A percentile compares a stretch with the other conserved stretches of the same genome.
These are phyloP conservation scores for Falcunculus frontatus DNA, from an alignment of 2,113 vertebrate genomes.

Conservation along the genomic window DNA sequence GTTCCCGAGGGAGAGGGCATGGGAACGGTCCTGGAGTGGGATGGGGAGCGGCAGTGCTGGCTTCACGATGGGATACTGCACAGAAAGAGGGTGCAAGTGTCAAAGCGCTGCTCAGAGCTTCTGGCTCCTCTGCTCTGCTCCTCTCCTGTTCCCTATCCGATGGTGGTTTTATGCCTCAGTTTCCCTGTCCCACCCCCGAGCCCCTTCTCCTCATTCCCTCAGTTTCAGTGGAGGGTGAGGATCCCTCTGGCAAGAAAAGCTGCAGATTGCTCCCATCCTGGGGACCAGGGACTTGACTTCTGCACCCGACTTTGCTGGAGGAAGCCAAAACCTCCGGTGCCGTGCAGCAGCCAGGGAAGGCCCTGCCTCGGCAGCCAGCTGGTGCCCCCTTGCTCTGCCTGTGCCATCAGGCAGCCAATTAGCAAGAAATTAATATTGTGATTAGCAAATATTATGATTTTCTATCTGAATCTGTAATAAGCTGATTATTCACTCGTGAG, in stretches of 20 bases:
- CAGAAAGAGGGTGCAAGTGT: background rate
- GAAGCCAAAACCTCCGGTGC: background rate
- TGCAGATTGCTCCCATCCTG: accelerated
- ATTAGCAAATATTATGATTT: conserved; percentile 63
- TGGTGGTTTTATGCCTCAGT: background rate
- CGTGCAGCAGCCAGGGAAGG: background rate
- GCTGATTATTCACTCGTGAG: conserved; percentile 39
- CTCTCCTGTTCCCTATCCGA: accelerated
- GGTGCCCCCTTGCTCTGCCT: conserved; percentile 44
- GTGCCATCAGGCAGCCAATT: conserved; percentile 60
- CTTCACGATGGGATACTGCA: background rate
- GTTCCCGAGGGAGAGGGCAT: background rate
- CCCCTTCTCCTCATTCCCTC: background rate
- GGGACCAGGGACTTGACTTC: background rate
- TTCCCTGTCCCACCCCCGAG: background rate
- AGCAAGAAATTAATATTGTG: conserved; percentile 60
- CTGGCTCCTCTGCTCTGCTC: background rate
- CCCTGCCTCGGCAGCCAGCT: background rate
- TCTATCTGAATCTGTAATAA: conserved; percentile 34
- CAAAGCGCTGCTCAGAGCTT: background rate
- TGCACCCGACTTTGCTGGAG: background rate
- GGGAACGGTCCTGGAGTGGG: background rate
- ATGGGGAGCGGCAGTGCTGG: accelerated
- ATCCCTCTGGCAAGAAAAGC: background rate
- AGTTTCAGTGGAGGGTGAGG: background rate